phyloP scores from a whole-genome alignment of 2,113 vertebrate species.

The Synodontis membranacea region DNA sequence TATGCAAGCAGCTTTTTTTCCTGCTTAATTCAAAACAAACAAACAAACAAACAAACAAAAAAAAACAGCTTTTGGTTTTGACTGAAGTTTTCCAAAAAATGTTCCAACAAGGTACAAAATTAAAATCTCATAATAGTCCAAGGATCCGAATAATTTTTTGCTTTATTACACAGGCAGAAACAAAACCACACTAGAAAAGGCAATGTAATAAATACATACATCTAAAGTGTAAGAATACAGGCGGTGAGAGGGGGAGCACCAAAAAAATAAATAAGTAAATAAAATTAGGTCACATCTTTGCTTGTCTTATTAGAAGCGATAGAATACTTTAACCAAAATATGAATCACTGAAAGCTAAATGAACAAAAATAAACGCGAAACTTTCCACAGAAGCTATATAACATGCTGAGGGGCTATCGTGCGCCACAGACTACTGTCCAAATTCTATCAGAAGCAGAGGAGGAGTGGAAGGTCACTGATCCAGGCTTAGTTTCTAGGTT shows the following conservation, averaged over 20 bases:
- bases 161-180: slow-evolving; percentile 58
- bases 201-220: slow-evolving; percentile 50
- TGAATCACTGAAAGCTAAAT: slow-evolving; percentile 19
- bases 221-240: slow-evolving; percentile 48
- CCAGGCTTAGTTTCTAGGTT: slow-evolving; percentile 47
- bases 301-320: slow-evolving; percentile 27
- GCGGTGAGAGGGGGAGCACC: slow-evolving; percentile 18
- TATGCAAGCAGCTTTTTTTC: not conserved
- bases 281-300: slow-evolving; percentile 14
- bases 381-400: not conserved
- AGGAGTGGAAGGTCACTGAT: slow-evolving; percentile 42
- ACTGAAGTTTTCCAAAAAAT: not conserved
- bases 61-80: not conserved
- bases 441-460: slow-evolving; percentile 46
- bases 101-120: not conserved
- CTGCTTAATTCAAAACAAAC: not conserved
- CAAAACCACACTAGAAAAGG: slow-evolving; percentile 54
- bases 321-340: not conserved
- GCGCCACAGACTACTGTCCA: slow-evolving; percentile 46
- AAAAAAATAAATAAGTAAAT: slow-evolving; percentile 25
- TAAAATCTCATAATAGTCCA: no score
- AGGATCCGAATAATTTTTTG: slow-evolving; percentile 32
- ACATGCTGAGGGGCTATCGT: slow-evolving; percentile 41
- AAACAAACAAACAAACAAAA: not conserved
- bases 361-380: slow-evolving; percentile 9